Evolutionary conservation across 2,113 vertebrate genomes (phyloP), one percentile per base, ranked within the genome.

Genomic region (Protobothrops mucrosquamatus): DNA sequence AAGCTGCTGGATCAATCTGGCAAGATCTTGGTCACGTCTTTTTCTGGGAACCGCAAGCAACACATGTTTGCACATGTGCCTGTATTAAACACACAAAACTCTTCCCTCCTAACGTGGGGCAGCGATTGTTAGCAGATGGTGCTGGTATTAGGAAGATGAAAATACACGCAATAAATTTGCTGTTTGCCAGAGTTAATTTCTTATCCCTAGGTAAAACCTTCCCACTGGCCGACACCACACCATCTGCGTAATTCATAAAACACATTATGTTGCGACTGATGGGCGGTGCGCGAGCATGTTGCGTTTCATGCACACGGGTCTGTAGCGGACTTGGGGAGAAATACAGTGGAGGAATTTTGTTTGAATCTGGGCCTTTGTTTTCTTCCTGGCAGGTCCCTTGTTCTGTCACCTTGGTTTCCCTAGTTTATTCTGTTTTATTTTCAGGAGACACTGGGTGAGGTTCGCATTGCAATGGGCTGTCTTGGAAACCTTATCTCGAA

Each of bases 61-160:
- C 3, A 6, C 57, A 55, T 11, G 4, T 39, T n/a, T 87, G 85
- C 51, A 3, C 85, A 34, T 0, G 34, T 24, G 89, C 85, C 34
- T 43, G 10, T 48, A 48, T 56, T 46, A 57, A 85, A 74, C 18
- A 56, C 56, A 56, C 61, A 69, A 57, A 54, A 39, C 54, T 91
- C 91, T 64, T 61, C 81, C 34, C 92, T 0, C 0, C 48, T 23
- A 59, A 52, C 0, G 2, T 15, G 94, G 96, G 97, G 97, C 97
- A 96, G 96, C 93, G 39, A 96, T 96, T 8, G 96, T 95, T 97
- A 97, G 97, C 98, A 99, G 99, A 98, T 98, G 98, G 98, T 88
- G 92, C 97, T 92, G 91, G 97, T 97, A 95, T 98, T 97, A 97
- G 98, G 97, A 97, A 98, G 98, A 98, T 95, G 96, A 98, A 98